Conservation (phyloP, 2,888 invertebrate species). For the Orthosia incerta region DNA sequence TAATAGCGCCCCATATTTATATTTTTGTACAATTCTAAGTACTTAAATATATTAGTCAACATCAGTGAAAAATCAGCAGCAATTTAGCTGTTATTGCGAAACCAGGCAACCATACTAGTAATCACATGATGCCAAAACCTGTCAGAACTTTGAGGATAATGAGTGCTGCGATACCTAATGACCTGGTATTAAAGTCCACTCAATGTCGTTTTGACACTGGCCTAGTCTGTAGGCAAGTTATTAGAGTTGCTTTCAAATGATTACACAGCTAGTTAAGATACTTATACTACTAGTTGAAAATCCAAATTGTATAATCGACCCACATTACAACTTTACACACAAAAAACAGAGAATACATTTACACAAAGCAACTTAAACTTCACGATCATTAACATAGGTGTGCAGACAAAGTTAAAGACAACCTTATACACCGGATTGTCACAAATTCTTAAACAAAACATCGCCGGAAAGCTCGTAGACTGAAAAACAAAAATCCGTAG, state of each 20-base stretch:
- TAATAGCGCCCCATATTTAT: neutral
- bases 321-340: neutral
- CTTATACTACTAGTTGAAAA: neutral
- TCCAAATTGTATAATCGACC: neutral
- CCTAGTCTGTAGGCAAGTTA: neutral
- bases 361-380: constrained; percentile 1
- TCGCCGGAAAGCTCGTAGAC: constrained; percentile 3
- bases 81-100: constrained; percentile 2
- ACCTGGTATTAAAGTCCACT: constrained; percentile 21
- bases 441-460: constrained; percentile 45
- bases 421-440: constrained; percentile 31
- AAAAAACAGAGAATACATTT: neutral
- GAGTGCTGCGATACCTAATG: constrained; percentile 11
- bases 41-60: neutral
- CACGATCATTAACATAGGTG: constrained; percentile 18
- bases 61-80: constrained; percentile 3
- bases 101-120: constrained; percentile 4
- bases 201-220: constrained; percentile 11
- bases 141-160: constrained; percentile 19
- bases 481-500: constrained; percentile 21
- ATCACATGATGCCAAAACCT: constrained; percentile 23
- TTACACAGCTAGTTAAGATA: neutral
- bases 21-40: neutral
- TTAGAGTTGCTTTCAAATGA: constrained; percentile 2
- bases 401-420: constrained; percentile 28